Base-by-base conservation (phyloP, 2,888 invertebrate genomes). In the Diplolepis rosae region DNA sequence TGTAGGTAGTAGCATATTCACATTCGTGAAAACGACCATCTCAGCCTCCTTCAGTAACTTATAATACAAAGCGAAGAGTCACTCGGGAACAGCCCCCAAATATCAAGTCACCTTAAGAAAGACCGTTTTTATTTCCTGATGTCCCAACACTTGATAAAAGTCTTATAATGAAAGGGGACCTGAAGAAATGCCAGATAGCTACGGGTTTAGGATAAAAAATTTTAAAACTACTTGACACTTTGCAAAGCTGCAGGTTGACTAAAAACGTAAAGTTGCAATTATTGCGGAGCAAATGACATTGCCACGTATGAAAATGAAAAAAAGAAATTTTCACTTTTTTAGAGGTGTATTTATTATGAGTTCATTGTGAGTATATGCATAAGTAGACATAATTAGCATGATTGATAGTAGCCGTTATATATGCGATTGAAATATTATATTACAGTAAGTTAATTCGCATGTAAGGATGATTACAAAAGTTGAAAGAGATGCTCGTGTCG, bases 21-120 rank as follows among this genome's bases (percentile, higher is more conserved):
- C 69, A 72, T 71, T 71, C 72, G 51, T 70, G 69, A 66, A 76
- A 72, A 66, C 54, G n/a, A 67, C 71, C 72, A 66, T 67, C 66
- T 67, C 71, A 71, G 71, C 28, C 70, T 69, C 77, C 70, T 72
- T 61, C 61, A 39, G 61, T 24, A 61, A 39, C 24, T 22, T n/a
- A 39, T 39, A 61, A 39, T n/a, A 39, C 61, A 61, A 39, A 61
- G 61, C 35, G n/a, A 61, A 27, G 24, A 24, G 39, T 32, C 61
- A 39, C 39, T n/a, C n/a, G n/a, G n/a, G n/a, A n/a, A n/a, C n/a
- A n/a, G n/a, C n/a, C n/a, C 61, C 56, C 39, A 39, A 61, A 61
- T 39, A 61, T 61, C 24, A 61, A 61, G 61, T 61, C 24, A 39
- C 39, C 61, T 39, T 9, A 45, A 45, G 45, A 18, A 45, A 45